Evolutionary conservation across 1,140 invertebrate species (phyloP).

Genomic region (Bombus pyrosoma): DNA sequence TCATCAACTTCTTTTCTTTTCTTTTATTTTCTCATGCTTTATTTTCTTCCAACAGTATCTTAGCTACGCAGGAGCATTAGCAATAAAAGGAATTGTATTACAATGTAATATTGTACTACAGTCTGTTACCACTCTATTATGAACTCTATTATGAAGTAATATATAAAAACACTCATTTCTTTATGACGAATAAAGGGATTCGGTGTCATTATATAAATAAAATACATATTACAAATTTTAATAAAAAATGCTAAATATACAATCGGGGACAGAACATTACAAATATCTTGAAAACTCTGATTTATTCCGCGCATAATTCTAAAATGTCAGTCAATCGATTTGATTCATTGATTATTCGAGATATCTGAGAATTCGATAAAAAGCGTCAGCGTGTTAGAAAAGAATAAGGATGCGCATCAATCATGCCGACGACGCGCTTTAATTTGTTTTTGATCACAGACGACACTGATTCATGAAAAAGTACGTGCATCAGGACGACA

Average conservation of each 20-base stretch:
- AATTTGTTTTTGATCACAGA: background rate
- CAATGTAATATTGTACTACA: background rate
- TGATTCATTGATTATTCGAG: background rate
- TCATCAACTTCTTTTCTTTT: background rate
- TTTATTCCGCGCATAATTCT: background rate
- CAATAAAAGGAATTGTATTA: background rate
- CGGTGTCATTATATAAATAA: background rate
- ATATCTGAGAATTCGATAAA: background rate
- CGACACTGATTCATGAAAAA: constrained; percentile 1
- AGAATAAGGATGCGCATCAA: background rate
- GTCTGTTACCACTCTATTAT: background rate
- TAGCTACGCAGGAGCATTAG: background rate
- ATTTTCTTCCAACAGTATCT: background rate
- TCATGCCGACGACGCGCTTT: background rate
- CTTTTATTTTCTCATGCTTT: background rate
- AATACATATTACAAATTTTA: background rate
- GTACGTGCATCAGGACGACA: background rate
- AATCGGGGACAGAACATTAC: too few species aligned
- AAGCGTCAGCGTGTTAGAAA: background rate
- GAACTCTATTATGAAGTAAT: background rate
- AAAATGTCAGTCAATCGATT: background rate
- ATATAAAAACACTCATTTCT: background rate
- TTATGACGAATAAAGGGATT: background rate
- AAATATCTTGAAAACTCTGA: background rate
- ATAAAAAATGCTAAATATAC: background rate